Evolutionary conservation across 2,797 vertebrate genomes (phyloP), one percentile per base, ranked within the genome.

Genomic region (Falco peregrinus): DNA sequence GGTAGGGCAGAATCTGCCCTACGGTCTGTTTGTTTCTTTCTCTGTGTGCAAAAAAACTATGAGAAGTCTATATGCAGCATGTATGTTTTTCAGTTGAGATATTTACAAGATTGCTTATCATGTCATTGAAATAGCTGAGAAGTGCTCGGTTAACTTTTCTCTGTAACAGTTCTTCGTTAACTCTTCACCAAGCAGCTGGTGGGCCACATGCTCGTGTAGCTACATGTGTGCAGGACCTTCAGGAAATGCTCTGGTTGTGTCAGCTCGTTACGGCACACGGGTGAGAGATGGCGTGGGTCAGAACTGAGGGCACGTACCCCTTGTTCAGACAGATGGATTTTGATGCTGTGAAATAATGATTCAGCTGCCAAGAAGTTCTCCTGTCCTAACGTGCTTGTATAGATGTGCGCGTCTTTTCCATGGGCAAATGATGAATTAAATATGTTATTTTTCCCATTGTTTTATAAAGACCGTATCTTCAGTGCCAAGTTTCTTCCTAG

Each of bases 231-330:
- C 64, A 74, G 53, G 20, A 76, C 45, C 43, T 76, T 67, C 54
- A 41, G 60, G 63, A 82, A 33, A 53, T 17, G 59, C 25, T 63
- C 21, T 0, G 0, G 37, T 13, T 10, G 16, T 12, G 4, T 17
- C 0, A 2, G 8, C 25, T 47, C 39, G 6, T 87, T 70, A 3
- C 0, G 0, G 5, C 10, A 26, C 12, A 48, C 0, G 0, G 37
- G 20, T 56, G 75, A 74, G 76, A 50, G 56, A 37, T 35, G 25
- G 28, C 1, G 1, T 50, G n/a, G 69, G 43, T 82, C 60, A n/a
- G 45, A 41, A 20, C 47, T 51, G 57, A 26, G 60, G 20, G 20
- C 17, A 4, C 0, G 0, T 35, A 9, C 33, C 26, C 43, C 43
- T 75, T 13, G 1, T 81, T 68, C 22, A 50, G 16, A 8, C 13